Conservation (phyloP, 2,888 invertebrate species). For the Hymenopus coronatus region DNA sequence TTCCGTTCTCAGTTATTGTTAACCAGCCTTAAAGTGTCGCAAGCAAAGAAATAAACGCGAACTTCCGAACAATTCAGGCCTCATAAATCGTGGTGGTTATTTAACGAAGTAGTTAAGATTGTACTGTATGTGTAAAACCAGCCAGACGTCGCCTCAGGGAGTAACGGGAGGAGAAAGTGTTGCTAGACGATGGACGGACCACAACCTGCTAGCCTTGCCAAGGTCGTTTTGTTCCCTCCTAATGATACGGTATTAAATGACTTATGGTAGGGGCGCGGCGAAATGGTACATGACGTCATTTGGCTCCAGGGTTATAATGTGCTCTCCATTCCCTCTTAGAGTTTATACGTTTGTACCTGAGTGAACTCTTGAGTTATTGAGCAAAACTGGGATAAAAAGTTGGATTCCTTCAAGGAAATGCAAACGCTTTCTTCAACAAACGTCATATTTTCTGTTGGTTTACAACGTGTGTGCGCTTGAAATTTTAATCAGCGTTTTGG, state of each 20-base stretch:
- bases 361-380: no score
- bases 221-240: background rate
- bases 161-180: background rate
- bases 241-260: background rate
- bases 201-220: background rate
- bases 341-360: no score
- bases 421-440: no score
- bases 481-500: no score
- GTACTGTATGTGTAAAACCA: background rate
- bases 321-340: background rate
- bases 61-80: background rate
- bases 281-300: background rate
- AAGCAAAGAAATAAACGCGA: background rate
- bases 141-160: background rate
- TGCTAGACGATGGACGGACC: background rate
- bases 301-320: background rate
- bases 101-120: background rate
- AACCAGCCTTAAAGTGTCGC: no score
- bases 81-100: background rate
- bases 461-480: no score
- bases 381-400: no score
- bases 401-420: no score
- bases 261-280: background rate
- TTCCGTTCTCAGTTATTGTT: no score
- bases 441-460: no score